A percentile compares a stretch with the other conserved stretches of the same genome.
Evolutionary conservation across 1,140 invertebrate species (phyloP).

Genomic region (Lutraria rhynchaena): DNA sequence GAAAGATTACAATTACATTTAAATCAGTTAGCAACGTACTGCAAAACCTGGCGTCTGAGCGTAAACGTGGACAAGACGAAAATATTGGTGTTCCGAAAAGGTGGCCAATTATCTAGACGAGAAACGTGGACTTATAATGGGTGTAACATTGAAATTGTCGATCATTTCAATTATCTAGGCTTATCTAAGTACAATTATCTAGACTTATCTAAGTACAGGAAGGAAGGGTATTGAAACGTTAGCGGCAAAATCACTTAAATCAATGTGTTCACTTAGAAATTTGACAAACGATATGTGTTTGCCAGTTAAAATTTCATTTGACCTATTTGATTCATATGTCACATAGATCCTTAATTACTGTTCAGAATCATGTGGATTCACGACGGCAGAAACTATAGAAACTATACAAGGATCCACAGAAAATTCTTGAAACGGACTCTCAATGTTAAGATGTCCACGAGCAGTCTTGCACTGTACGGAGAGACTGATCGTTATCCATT

Average conservation of each 20-base stretch:
- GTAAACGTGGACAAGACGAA: too few relatives aligned
- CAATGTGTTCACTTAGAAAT: background rate
- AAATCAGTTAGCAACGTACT: too few relatives aligned
- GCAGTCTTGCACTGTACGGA: slow-evolving; percentile 18
- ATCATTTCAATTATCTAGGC: too few relatives aligned
- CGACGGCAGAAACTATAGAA: background rate
- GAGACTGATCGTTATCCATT: slow-evolving; percentile 16
- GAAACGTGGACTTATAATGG: too few relatives aligned
- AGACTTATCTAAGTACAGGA: background rate
- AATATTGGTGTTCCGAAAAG: too few relatives aligned
- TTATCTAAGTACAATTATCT: too few relatives aligned
- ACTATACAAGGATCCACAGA: slow-evolving; percentile 9
- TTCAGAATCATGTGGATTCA: slow-evolving; percentile 10
- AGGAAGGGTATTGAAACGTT: background rate
- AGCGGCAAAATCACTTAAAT: slow-evolving; percentile 25
- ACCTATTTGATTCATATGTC: slow-evolving; percentile 39
- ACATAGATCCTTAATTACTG: slow-evolving; percentile 13
- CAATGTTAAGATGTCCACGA: slow-evolving; percentile 10
- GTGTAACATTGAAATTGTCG: too few relatives aligned
- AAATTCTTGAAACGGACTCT: slow-evolving; percentile 20
- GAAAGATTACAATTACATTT: too few relatives aligned
- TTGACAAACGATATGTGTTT: slow-evolving; percentile 4
- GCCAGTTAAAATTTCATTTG: slow-evolving; percentile 20
- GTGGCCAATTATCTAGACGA: too few relatives aligned
- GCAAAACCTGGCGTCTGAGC: slow-evolving; percentile 8